phyloP scores from a whole-genome alignment of 2,113 vertebrate genomes.

The Hemicordylus capensis region DNA sequence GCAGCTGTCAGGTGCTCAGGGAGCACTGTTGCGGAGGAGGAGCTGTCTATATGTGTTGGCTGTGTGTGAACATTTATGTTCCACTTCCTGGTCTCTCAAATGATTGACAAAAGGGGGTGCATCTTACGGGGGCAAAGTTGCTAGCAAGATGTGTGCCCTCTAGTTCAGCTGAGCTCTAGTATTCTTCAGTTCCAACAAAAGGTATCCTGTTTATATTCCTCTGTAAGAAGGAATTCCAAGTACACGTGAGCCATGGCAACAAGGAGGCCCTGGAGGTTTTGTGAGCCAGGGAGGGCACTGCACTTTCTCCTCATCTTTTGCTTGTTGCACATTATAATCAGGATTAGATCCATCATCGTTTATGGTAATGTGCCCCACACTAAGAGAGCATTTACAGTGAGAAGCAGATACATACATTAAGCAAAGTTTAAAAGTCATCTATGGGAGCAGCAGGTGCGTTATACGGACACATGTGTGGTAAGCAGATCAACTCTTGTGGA shows the following conservation, averaged over 20 bases:
- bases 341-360: not conserved
- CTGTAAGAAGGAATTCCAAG: not conserved
- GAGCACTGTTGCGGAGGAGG: no score
- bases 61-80: no score
- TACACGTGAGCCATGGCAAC: not conserved
- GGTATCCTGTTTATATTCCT: not conserved
- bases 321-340: not conserved
- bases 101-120: not conserved
- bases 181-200: not conserved
- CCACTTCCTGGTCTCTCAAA: not conserved
- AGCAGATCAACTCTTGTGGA: not conserved
- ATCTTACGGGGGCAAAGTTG: not conserved
- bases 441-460: not conserved
- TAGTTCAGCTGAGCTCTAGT: not conserved
- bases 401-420: not conserved
- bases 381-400: not conserved
- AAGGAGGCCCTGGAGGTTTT: not conserved
- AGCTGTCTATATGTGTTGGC: no score
- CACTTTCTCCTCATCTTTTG: not conserved
- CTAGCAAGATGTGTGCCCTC: not conserved
- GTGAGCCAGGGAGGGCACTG: not conserved
- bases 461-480: not conserved
- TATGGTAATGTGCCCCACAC: not conserved
- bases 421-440: not conserved
- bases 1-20: no score